Evolutionary conservation across 1,140 invertebrate genomes (phyloP).

Genomic region (Tribolium castaneum): DNA sequence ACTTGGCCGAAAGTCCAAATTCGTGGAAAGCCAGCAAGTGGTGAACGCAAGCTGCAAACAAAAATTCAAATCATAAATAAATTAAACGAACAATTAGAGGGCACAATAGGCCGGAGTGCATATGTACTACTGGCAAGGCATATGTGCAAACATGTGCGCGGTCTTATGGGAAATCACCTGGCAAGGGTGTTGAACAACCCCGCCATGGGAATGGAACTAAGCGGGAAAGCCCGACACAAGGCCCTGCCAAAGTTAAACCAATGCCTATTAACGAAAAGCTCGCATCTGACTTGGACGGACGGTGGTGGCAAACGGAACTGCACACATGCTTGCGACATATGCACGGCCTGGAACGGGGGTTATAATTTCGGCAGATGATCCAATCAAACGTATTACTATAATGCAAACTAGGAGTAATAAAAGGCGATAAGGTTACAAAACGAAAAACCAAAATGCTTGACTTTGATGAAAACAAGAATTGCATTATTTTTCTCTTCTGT

Average conservation of each 20-base stretch:
- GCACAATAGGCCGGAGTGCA: slow-evolving; percentile 55
- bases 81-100: slow-evolving; percentile 61
- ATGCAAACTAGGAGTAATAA: too few relatives aligned
- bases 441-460: too few relatives aligned
- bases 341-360: slow-evolving; percentile 40
- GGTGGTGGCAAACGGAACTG: slow-evolving; percentile 38
- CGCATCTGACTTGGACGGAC: slow-evolving; percentile 47
- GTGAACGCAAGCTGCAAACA: slow-evolving; percentile 39
- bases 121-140: slow-evolving; percentile 54
- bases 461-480: too few relatives aligned
- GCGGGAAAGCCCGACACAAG: slow-evolving; percentile 36
- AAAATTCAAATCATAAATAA: slow-evolving; percentile 58
- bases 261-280: slow-evolving; percentile 42
- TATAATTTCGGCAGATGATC: slow-evolving; percentile 50
- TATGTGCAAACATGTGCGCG: slow-evolving; percentile 63
- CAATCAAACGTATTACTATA: slow-evolving; percentile 40
- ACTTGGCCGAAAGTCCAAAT: not conserved
- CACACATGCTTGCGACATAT: slow-evolving; percentile 50
- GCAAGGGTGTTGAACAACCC: slow-evolving; percentile 55
- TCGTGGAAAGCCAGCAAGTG: not conserved
- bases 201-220: slow-evolving; percentile 47
- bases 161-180: slow-evolving; percentile 65
- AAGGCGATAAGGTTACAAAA: too few relatives aligned
- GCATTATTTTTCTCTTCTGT: too few relatives aligned
- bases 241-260: slow-evolving; percentile 49